Evolutionary conservation across 2,888 invertebrate genomes (phyloP).

Genomic region (Cabera pusaria): DNA sequence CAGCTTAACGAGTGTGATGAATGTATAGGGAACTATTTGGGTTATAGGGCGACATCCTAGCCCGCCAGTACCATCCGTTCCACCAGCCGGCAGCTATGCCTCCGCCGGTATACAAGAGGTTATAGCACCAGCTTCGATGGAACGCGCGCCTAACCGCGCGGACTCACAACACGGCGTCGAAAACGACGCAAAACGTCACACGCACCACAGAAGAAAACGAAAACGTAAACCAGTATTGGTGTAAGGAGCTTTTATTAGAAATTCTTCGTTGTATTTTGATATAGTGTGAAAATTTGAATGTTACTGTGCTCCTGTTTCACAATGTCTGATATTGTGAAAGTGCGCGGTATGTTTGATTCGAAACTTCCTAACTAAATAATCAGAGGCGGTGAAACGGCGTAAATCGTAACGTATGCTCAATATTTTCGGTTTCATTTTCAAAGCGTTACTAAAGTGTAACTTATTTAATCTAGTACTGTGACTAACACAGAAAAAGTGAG

Average conservation of each 20-base stretch:
- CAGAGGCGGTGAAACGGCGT: conserved; percentile 41
- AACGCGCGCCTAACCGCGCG: conserved; percentile 31
- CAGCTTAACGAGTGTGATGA: conserved; percentile 47
- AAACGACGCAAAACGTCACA: conserved; percentile 43
- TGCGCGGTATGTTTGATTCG: neutral
- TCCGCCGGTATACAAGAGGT: conserved; percentile 69
- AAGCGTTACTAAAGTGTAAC: conserved; percentile 24
- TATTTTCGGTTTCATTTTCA: conserved; percentile 26
- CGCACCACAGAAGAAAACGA: conserved; percentile 58
- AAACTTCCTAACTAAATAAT: conserved; percentile 8
- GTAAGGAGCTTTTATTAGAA: conserved; percentile 40
- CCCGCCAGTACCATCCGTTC: conserved; percentile 76
- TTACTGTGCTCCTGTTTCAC: conserved; percentile 15
- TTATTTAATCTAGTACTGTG: conserved; percentile 43
- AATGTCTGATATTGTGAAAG: conserved; percentile 1
- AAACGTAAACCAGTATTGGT: conserved; percentile 74
- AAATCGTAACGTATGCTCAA: conserved; percentile 36
- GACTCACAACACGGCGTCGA: conserved; percentile 37
- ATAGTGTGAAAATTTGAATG: conserved; percentile 6
- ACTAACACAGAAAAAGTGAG: conserved; percentile 60
- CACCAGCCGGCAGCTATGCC: conserved; percentile 70
- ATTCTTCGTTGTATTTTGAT: conserved; percentile 13
- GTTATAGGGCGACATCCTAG: conserved; percentile 77
- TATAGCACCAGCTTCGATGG: conserved; percentile 68
- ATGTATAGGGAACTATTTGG: conserved; percentile 74